Base-by-base conservation (phyloP, 1,140 invertebrate genomes). In the Vanessa tameamea region DNA sequence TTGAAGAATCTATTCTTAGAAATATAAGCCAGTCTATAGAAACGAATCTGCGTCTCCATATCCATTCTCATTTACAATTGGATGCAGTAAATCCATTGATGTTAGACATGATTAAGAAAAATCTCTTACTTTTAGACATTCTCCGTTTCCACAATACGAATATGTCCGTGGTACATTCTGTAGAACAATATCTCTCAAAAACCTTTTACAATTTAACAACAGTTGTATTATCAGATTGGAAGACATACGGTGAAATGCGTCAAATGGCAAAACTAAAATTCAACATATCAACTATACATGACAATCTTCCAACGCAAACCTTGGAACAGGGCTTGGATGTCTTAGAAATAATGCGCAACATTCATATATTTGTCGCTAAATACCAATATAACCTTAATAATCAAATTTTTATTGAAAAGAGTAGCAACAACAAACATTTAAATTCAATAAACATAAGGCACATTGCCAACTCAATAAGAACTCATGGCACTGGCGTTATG, bases 161-260 rank as follows among this genome's bases (percentile, higher is more conserved):
- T 75, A 86, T 93, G 77, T 89, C 87, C 43, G 78, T 93, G 23
- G 84, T 87, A 20, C 89, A 87, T 92, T 94, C 96, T 83, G 95
- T 98, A 5, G 98, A 99, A 90, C 95, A 98, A 86, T 99, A 99
- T 90, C 94, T 99, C 55, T 98, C 98, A 78, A 96, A 96, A 78
- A 99, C 97, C 77, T 99, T 99, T 92, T 99, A 99, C 92, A 99
- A 99, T 92, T 94, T 99, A 80, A 99, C 98, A 0, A 98, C 98
- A 1, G 98, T 99, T 47, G 98, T 99, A 16, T 93, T 99, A 16
- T 98, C 99, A 82, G 98, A 99, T 92, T 99, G 98, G 98, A 97
- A 97, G 90, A 99, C 98, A 0, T 99, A 99, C 88, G 96, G 97
- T 48, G 97, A 98, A 91, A 99, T 99, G 99, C 95, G 98, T 76